phyloP scores from a whole-genome alignment of 2,113 vertebrate genomes.

The Tricholaema leucomelas region DNA sequence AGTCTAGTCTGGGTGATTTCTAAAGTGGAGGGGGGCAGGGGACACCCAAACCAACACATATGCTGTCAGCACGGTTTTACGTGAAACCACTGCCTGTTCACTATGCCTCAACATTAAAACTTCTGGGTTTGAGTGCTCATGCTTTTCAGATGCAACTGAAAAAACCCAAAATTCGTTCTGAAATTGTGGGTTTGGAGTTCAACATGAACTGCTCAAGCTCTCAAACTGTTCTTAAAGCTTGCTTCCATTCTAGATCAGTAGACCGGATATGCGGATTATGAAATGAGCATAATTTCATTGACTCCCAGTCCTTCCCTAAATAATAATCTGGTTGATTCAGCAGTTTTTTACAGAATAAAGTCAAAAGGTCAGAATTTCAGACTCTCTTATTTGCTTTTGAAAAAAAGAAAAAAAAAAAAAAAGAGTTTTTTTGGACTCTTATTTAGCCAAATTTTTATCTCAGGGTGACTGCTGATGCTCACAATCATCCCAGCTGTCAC shows the following conservation, averaged over 20 bases:
- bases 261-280: neutral
- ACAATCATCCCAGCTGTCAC: conserved; percentile 9
- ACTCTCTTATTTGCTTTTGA: neutral
- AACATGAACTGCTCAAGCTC: neutral
- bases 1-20: too few relatives aligned
- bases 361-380: neutral
- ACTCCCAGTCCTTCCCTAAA: neutral
- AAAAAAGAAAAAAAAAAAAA: neutral
- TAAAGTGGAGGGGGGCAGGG: too few relatives aligned
- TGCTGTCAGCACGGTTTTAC: neutral
- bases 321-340: neutral
- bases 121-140: neutral
- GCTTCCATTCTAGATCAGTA: neutral
- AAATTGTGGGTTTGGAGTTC: neutral
- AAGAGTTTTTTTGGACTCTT: neutral
- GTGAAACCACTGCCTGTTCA: neutral
- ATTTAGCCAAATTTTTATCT: neutral
- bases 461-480: neutral
- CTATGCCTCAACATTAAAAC: neutral
- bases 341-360: neutral
- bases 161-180: neutral
- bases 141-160: neutral
- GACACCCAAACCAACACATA: too few relatives aligned
- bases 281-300: neutral
- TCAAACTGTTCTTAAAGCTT: neutral